Conservation (phyloP, 2,113 vertebrate genomes). For the Meleagris gallopavo region DNA sequence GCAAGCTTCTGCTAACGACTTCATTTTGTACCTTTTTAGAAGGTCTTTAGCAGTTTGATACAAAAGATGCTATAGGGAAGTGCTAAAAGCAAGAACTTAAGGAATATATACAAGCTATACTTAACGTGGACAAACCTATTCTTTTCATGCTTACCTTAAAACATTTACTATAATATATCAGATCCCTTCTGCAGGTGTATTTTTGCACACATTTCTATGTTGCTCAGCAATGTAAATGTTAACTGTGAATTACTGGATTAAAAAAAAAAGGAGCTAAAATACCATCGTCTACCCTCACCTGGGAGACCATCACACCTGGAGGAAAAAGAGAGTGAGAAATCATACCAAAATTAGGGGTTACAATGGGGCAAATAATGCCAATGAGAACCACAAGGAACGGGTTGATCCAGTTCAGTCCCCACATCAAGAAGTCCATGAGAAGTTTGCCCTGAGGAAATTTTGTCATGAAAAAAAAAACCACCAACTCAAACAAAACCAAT, state of each 20-base stretch:
- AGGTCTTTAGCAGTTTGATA: constrained; percentile 40
- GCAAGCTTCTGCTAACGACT: constrained; percentile 57
- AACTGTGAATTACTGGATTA: not conserved
- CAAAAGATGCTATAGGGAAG: not conserved
- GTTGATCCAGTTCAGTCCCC: not conserved
- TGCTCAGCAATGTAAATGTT: not conserved
- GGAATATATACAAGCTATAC: not conserved
- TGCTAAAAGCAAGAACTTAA: not conserved
- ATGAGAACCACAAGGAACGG: not conserved
- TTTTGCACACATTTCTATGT: not conserved
- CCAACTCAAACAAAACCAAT: not conserved
- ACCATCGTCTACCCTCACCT: not conserved
- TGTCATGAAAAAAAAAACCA: not conserved
- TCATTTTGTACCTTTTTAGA: constrained; percentile 54
- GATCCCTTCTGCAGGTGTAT: not conserved
- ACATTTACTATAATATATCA: not conserved
- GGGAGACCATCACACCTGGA: not conserved
- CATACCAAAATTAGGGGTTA: not conserved
- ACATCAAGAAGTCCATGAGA: not conserved
- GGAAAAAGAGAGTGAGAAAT: not conserved
- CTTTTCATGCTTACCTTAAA: not conserved
- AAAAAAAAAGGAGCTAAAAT: not conserved
- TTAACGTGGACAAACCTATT: not conserved
- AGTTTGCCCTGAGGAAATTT: not conserved
- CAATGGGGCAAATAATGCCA: not conserved